phyloP scores from a whole-genome alignment of 2,888 invertebrate genomes.

The Hypena proboscidalis region DNA sequence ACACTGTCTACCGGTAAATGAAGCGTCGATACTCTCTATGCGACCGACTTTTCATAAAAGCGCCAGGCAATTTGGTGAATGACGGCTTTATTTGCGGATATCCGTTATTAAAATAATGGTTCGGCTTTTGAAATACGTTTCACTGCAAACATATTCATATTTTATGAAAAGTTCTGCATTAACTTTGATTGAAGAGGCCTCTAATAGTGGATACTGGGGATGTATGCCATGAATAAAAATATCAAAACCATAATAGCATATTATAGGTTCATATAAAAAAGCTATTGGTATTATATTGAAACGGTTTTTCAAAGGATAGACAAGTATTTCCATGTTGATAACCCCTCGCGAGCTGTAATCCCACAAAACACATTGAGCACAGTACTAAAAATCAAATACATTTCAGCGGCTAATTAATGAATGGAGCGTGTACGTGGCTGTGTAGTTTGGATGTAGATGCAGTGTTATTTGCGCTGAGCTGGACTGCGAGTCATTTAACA shows the following conservation, averaged over 20 bases:
- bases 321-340: not conserved
- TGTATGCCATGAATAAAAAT: too few relatives aligned
- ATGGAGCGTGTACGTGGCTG: slow-evolving; percentile 19
- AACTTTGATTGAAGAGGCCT: not conserved
- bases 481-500: slow-evolving; percentile 77
- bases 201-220: too few relatives aligned
- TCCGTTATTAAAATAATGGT: slow-evolving; percentile 4
- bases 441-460: slow-evolving; percentile 51
- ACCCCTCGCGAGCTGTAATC: not conserved
- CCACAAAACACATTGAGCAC: not conserved
- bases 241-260: too few relatives aligned
- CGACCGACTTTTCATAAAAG: not conserved
- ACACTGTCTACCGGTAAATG: slow-evolving; percentile 4
- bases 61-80: not conserved
- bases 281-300: too few relatives aligned
- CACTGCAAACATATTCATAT: not conserved
- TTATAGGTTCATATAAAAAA: too few relatives aligned
- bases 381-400: slow-evolving; percentile 10
- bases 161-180: slow-evolving; percentile 2
- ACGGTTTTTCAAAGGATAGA: too few relatives aligned
- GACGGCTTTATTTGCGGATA: slow-evolving; percentile 1
- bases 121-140: slow-evolving; percentile 1
- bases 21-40: not conserved
- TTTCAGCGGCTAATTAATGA: slow-evolving; percentile 34
- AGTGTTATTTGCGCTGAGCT: slow-evolving; percentile 65